Percentiles rank a stretch among this genome's conserved stretches.
Evolutionary conservation across 2,113 vertebrate species (phyloP).

Genomic region (Amia ocellicauda): DNA sequence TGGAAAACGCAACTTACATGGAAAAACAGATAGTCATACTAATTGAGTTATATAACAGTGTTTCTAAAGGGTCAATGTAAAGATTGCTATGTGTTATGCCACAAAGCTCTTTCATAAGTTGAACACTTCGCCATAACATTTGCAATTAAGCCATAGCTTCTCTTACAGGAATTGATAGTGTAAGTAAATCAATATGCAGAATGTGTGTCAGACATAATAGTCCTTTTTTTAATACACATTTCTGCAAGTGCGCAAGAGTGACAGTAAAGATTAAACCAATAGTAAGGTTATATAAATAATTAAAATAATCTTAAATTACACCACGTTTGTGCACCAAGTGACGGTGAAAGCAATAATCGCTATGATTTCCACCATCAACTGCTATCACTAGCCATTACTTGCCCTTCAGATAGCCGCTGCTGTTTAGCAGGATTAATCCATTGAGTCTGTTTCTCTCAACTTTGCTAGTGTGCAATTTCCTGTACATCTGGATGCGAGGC

Average conservation of each 20-base stretch:
- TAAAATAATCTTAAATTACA: neutral
- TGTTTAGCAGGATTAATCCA: slow-evolving; percentile 12
- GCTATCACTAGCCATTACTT: slow-evolving; percentile 6
- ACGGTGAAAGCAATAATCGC: neutral
- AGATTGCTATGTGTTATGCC: no score
- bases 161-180: no score
- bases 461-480: slow-evolving; percentile 25
- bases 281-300: no score
- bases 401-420: slow-evolving; percentile 2
- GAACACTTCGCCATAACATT: no score
- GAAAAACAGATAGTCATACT: neutral
- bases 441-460: slow-evolving; percentile 12
- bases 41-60: neutral
- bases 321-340: neutral
- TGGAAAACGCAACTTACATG: neutral
- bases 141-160: no score
- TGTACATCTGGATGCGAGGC: slow-evolving; percentile 21
- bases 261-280: no score
- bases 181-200: no score
- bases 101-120: no score
- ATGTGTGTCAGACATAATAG: no score
- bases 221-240: no score
- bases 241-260: no score
- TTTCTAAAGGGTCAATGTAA: no score
- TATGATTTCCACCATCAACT: neutral